phyloP scores from a whole-genome alignment of 2,113 vertebrate genomes.

The Ophiodon elongatus region DNA sequence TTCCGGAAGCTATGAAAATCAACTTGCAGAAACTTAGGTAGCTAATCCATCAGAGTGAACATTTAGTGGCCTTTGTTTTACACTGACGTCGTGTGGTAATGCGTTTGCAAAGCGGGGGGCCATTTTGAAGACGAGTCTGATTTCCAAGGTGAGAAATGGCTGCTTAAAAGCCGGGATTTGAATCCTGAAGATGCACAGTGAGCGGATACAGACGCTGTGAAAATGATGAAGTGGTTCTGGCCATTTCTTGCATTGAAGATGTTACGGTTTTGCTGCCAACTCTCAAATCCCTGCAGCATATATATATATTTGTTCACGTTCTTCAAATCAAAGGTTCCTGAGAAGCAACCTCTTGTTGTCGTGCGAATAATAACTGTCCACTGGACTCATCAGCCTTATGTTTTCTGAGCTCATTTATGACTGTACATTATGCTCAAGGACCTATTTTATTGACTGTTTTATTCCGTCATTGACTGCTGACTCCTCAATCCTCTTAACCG shows the following conservation, averaged over 20 bases:
- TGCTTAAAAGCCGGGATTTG: neutral
- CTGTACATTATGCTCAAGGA: no score
- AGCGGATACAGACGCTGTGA: neutral
- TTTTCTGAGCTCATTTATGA: no score
- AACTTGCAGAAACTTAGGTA: slow-evolving; percentile 3
- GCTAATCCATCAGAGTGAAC: slow-evolving; percentile 5
- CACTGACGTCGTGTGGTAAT: neutral
- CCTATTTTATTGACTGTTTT: no score
- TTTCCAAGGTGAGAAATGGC: neutral
- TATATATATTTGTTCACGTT: neutral
- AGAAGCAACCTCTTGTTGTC: neutral
- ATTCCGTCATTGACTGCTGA: no score
- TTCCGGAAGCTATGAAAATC: slow-evolving; percentile 29
- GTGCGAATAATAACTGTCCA: neutral
- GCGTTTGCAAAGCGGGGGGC: neutral
- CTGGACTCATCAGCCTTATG: no score
- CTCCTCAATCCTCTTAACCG: no score
- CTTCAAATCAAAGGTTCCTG: neutral
- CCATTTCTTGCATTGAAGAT: neutral
- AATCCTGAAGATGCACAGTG: neutral
- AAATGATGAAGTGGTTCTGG: neutral
- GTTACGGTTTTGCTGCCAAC: neutral
- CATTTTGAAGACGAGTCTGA: neutral
- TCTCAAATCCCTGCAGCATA: neutral
- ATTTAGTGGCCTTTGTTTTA: slow-evolving; percentile 6